Percentiles rank a stretch among this genome's conserved stretches.
phyloP scores from a whole-genome alignment of 2,113 vertebrate species.

The Macquaria ambigua region DNA sequence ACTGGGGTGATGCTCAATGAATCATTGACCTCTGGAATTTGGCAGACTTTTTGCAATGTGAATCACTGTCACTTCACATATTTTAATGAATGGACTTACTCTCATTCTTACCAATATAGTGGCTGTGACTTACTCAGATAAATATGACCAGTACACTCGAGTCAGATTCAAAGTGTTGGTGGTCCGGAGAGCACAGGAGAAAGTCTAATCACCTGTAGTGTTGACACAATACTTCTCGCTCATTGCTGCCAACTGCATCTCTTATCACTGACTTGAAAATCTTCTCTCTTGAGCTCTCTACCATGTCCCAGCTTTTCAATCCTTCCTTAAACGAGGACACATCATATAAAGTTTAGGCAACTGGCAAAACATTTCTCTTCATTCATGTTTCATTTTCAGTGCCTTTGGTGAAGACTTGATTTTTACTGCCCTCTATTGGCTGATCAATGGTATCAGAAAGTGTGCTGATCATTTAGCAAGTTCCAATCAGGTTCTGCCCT shows the following conservation, averaged over 20 bases:
- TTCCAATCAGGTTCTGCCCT: not conserved
- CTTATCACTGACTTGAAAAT: too few relatives aligned
- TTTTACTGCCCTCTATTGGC: conserved; percentile 66
- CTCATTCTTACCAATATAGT: not conserved
- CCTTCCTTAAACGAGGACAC: not conserved
- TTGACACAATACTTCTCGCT: too few relatives aligned
- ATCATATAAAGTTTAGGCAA: not conserved
- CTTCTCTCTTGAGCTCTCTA: not conserved
- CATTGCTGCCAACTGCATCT: too few relatives aligned
- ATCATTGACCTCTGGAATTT: not conserved
- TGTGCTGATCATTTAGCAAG: not conserved
- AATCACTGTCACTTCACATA: not conserved
- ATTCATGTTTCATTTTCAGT: not conserved
- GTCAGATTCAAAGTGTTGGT: not conserved
- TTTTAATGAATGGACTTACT: not conserved
- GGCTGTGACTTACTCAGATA: not conserved
- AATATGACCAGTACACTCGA: not conserved
- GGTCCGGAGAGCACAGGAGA: too few relatives aligned
- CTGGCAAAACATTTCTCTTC: not conserved
- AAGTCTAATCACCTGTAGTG: too few relatives aligned
- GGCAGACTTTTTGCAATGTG: not conserved
- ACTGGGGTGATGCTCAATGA: not conserved
- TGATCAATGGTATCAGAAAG: conserved; percentile 3
- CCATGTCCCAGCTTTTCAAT: too few relatives aligned
- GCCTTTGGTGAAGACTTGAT: conserved; percentile 30